A percentile compares a stretch with the other conserved stretches of the same genome.
Conservation (phyloP, 2,113 vertebrate species). For the Ovibos moschatus region DNA sequence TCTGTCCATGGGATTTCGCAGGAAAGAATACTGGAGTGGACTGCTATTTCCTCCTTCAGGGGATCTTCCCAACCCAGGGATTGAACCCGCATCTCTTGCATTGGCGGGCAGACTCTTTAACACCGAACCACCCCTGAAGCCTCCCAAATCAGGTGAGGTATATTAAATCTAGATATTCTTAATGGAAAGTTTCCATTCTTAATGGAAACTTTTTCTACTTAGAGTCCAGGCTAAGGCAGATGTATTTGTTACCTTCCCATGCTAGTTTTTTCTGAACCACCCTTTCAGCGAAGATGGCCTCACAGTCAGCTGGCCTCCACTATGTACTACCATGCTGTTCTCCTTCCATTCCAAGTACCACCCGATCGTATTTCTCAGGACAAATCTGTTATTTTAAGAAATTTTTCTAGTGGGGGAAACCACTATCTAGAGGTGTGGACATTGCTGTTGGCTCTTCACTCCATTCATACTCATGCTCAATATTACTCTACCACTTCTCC, state of each 20-base stretch:
- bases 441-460: not conserved
- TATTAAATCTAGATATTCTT: not conserved
- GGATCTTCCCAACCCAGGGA: not conserved
- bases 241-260: not conserved
- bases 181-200: not conserved
- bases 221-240: not conserved
- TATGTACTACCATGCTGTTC: not conserved
- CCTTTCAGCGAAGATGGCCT: not conserved
- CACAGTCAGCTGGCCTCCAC: not conserved
- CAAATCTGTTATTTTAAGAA: not conserved
- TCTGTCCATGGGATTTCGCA: not conserved
- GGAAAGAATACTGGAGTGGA: not conserved
- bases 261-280: not conserved
- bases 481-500: not conserved
- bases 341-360: not conserved
- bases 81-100: rapidly evolving
- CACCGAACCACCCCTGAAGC: not conserved
- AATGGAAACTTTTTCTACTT: not conserved
- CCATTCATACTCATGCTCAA: not conserved
- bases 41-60: not conserved
- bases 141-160: not conserved
- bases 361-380: not conserved
- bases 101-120: not conserved
- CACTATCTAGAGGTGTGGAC: not conserved
- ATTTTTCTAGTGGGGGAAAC: not conserved